These are phyloP conservation scores for Eupithecia exiguata DNA, from an alignment of 2,888 invertebrate genomes.

Conservation along the genomic window DNA sequence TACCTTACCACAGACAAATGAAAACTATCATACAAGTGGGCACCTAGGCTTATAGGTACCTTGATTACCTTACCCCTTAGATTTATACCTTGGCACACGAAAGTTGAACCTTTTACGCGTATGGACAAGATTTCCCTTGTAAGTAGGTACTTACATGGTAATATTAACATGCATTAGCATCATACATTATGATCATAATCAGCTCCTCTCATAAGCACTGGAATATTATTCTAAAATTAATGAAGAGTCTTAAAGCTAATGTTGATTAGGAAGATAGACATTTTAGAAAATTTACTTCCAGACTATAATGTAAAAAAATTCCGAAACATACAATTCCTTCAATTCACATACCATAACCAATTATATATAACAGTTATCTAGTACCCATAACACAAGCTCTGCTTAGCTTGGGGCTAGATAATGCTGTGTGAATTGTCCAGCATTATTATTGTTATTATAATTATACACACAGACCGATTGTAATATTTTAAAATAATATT, in stretches of 20 bases:
- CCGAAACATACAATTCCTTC: not conserved
- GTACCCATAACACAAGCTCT: no score
- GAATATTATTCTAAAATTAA: not conserved
- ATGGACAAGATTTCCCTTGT: slow-evolving; percentile 51
- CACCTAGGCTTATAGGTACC: no score
- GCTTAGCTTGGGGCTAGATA: no score
- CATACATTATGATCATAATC: not conserved
- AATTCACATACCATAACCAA: not conserved
- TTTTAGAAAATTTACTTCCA: not conserved
- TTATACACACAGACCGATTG: no score
- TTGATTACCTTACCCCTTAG: slow-evolving; percentile 40
- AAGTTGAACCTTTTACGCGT: slow-evolving; percentile 53
- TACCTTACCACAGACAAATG: slow-evolving; percentile 18
- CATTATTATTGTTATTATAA: no score
- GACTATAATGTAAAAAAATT: not conserved
- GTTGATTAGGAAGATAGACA: not conserved
- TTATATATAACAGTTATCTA: no score
- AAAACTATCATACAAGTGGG: not conserved
- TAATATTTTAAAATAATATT: no score
- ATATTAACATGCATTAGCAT: slow-evolving; percentile 6
- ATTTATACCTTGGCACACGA: slow-evolving; percentile 61
- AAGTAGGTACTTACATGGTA: slow-evolving; percentile 1
- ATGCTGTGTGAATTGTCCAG: no score
- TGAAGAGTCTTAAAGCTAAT: not conserved
- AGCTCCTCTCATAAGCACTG: not conserved